Evolutionary conservation across 2,797 vertebrate genomes (phyloP), one percentile per base, ranked within the genome.

Genomic region (Acanthopagrus latus): DNA sequence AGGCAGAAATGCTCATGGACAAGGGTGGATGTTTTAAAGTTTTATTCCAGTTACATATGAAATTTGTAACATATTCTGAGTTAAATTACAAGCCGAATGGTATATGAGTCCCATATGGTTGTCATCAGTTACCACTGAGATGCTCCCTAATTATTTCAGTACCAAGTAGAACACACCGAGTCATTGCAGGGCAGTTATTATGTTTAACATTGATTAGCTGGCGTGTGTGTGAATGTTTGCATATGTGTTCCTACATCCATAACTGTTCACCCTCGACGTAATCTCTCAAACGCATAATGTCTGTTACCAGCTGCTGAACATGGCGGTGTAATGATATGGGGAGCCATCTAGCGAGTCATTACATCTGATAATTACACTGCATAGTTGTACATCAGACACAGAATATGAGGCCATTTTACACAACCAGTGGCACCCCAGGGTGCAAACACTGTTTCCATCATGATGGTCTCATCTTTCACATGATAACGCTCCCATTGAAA

Each of bases 251-350:
- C 20, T 48, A 20, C 7, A 57, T 25, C 27, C 23, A 59, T 59
- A 71, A 69, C 76, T 50, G 20, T 67, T 68, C 27, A 67, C 46
- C 68, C 43, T 69, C 64, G 41, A 51, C 56, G 11, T 74, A 38
- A 71, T 60, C 13, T 76, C 63, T 57, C 47, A 33, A 52, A 27
- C 57, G 41, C 54, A 55, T 46, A 20, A 23, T 58, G 67, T 63
- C 60, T 60, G 12, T 60, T 62, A 44, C 59, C 64, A 75, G 48
- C 59, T 67, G 70, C 78, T 88, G 62, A 81, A 75, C 55, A 75
- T 51, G 60, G 41, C 4, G 4, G 17, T 55, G 72, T 78, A 67
- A 74, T 56, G 51, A 74, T 57, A 74, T 46, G 14, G 56, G 50
- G 59, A 75, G 63, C 48, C 47, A 82, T 73, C 38, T 11, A 64